These are phyloP conservation scores for Peromyscus melanophrys DNA, from an alignment of 2,797 vertebrate species.

Conservation along the genomic window DNA sequence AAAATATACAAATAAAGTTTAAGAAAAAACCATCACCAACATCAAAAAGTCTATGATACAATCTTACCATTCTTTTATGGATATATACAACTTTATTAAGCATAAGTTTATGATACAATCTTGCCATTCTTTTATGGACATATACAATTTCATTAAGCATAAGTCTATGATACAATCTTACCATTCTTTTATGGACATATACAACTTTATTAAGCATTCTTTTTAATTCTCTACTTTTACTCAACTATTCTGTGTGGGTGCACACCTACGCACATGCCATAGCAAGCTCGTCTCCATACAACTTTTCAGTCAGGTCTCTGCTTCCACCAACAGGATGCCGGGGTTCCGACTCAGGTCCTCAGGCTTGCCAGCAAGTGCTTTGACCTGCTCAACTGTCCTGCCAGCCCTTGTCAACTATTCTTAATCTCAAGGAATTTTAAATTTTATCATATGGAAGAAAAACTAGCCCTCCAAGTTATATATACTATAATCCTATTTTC, in stretches of 20 bases:
- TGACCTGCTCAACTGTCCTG: not conserved
- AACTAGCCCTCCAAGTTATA: constrained; percentile 14
- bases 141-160: constrained; percentile 51
- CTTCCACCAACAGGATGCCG: not conserved
- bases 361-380: not conserved
- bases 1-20: not conserved
- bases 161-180: not conserved
- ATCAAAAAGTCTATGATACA: not conserved
- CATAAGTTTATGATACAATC: not conserved
- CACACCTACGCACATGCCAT: not conserved
- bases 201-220: constrained; percentile 47
- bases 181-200: not conserved
- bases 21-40: not conserved
- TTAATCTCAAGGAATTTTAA: constrained; percentile 61
- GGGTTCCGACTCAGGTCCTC: not conserved
- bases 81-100: constrained; percentile 41
- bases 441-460: constrained; percentile 40
- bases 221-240: constrained; percentile 52
- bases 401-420: constrained; percentile 1
- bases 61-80: not conserved
- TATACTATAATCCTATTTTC: constrained; percentile 28
- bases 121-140: not conserved
- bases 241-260: not conserved
- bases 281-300: not conserved
- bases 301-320: not conserved